Evolutionary conservation across 2,888 invertebrate genomes (phyloP).

Genomic region (Lutraria lutraria): DNA sequence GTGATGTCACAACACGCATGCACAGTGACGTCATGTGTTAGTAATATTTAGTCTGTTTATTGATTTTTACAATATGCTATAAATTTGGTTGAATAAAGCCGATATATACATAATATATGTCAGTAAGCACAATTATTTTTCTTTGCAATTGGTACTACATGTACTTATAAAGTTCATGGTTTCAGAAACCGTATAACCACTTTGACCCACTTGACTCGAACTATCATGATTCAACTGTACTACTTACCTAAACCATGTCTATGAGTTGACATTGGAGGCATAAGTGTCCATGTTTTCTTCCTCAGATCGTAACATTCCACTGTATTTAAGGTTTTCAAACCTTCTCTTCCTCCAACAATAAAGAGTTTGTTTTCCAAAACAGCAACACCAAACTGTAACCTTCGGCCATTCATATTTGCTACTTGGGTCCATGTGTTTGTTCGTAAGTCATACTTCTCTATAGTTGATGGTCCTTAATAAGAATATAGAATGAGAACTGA

Average conservation of each 20-base stretch:
- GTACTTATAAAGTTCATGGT: too few relatives aligned
- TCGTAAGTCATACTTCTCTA: conserved; percentile 95
- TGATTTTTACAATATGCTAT: too few relatives aligned
- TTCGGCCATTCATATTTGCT: conserved; percentile 92
- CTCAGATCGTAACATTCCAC: conserved; percentile 86
- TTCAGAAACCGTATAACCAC: too few relatives aligned
- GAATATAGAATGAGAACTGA: neutral
- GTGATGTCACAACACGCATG: too few relatives aligned
- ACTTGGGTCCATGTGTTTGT: conserved; percentile 93
- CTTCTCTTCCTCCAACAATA: conserved; percentile 96
- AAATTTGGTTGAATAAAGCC: too few relatives aligned
- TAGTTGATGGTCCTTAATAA: conserved; percentile 92
- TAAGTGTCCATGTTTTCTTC: conserved; percentile 91
- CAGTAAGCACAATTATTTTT: too few relatives aligned
- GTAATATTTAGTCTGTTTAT: too few relatives aligned
- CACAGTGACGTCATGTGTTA: too few relatives aligned
- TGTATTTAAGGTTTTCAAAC: conserved; percentile 93
- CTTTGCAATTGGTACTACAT: too few relatives aligned
- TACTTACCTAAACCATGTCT: conserved; percentile 89
- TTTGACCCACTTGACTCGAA: too few relatives aligned
- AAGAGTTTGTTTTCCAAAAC: conserved; percentile 91
- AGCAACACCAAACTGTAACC: conserved; percentile 96
- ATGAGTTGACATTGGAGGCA: conserved; percentile 96
- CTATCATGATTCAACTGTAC: too few relatives aligned
- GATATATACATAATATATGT: too few relatives aligned